Evolutionary conservation across 2,113 vertebrate genomes (phyloP).

Genomic region (Centrocercus urophasianus): DNA sequence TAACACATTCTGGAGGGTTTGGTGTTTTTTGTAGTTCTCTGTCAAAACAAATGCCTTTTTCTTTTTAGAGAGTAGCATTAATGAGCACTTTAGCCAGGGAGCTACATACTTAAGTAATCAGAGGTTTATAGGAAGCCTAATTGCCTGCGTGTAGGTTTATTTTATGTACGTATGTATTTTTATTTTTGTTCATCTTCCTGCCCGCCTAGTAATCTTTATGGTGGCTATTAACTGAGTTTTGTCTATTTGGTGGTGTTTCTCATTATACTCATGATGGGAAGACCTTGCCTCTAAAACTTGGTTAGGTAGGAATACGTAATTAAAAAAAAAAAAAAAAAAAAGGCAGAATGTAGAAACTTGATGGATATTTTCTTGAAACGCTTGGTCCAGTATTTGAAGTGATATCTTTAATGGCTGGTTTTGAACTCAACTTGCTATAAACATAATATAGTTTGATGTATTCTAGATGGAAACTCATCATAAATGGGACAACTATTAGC

Average conservation of each 20-base stretch:
- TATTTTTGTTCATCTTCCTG: background rate
- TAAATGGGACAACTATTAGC: background rate
- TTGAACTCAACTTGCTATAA: background rate
- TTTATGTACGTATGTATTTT: background rate
- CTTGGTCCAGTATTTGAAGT: background rate
- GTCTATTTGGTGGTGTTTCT: background rate
- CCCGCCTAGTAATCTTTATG: background rate
- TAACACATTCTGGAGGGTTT: background rate
- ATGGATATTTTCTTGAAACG: background rate
- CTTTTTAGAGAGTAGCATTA: background rate
- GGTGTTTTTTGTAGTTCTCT: background rate
- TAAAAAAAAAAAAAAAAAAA: no score
- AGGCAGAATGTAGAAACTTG: background rate
- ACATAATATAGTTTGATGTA: background rate
- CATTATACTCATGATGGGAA: background rate
- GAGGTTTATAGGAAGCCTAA: background rate
- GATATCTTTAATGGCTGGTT: background rate
- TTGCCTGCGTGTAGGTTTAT: background rate
- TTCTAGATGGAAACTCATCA: background rate
- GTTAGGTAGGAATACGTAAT: background rate
- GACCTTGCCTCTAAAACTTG: background rate
- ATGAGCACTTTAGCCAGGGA: background rate
- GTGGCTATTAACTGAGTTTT: background rate
- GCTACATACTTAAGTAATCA: background rate
- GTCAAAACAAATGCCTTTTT: background rate